phyloP scores from a whole-genome alignment of 2,888 invertebrate genomes.

The Eupithecia vulgata region DNA sequence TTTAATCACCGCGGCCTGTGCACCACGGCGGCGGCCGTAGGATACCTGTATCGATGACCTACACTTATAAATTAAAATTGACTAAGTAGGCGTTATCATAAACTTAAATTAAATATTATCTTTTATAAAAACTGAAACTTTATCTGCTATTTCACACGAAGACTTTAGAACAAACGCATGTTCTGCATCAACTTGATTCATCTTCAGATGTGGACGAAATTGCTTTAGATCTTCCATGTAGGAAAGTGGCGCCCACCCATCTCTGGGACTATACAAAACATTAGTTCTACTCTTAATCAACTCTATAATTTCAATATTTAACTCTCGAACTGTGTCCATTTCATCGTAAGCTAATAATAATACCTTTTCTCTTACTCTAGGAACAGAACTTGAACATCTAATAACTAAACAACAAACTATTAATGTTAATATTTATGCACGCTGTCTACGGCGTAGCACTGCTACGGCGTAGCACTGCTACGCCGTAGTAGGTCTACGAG shows the following conservation, averaged over 20 bases:
- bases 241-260: constrained; percentile 92
- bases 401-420: too few relatives aligned
- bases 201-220: constrained; percentile 61
- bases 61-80: not conserved
- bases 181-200: constrained; percentile 67
- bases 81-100: not conserved
- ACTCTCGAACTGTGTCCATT: constrained; percentile 88
- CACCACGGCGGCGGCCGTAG: too few relatives aligned
- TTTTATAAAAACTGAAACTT: constrained; percentile 65
- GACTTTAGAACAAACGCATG: constrained; percentile 93
- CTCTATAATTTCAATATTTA: constrained; percentile 86
- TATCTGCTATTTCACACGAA: constrained; percentile 83
- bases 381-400: constrained; percentile 83
- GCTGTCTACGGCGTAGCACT: not conserved
- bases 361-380: constrained; percentile 85
- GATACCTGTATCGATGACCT: too few relatives aligned
- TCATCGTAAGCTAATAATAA: constrained; percentile 90
- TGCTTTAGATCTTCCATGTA: constrained; percentile 87
- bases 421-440: not conserved
- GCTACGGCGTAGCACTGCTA: constrained; percentile 3
- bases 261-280: constrained; percentile 91
- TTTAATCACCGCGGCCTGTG: not conserved
- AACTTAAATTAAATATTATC: constrained; percentile 3
- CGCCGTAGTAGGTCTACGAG: not conserved
- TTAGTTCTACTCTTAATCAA: constrained; percentile 83